phyloP scores from a whole-genome alignment of 2,888 invertebrate genomes.

The Parochlus steinenii region DNA sequence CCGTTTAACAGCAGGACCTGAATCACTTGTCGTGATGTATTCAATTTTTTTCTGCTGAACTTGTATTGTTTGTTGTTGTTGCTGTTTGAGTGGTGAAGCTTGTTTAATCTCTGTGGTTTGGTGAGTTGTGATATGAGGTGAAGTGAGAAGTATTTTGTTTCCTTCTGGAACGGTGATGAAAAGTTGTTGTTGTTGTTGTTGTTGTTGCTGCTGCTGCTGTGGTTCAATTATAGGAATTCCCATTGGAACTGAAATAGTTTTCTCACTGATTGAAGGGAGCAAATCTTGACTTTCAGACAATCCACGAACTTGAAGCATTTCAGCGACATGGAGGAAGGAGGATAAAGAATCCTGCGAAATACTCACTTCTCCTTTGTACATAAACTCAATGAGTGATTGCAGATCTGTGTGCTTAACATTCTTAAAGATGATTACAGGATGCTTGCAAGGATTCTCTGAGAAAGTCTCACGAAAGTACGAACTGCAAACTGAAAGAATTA shows the following conservation, averaged over 20 bases:
- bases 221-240: not conserved
- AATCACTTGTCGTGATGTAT: conserved; percentile 5
- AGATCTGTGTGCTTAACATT: conserved; percentile 64
- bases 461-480: conserved; percentile 57
- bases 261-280: conserved; percentile 1
- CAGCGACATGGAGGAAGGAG: conserved; percentile 62
- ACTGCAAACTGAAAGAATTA: conserved; percentile 71
- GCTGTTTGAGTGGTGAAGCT: conserved; percentile 6
- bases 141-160: conserved; percentile 8
- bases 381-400: conserved; percentile 61
- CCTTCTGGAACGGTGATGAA: conserved; percentile 10
- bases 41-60: conserved; percentile 7
- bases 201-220: not conserved
- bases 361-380: conserved; percentile 71
- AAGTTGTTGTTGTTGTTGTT: conserved; percentile 2
- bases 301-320: conserved; percentile 58
- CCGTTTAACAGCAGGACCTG: conserved; percentile 6
- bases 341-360: conserved; percentile 63
- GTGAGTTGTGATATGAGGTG: conserved; percentile 6
- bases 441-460: conserved; percentile 62
- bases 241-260: conserved; percentile 1
- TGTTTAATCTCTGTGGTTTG: conserved; percentile 4
- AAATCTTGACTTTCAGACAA: conserved; percentile 42
- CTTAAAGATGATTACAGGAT: conserved; percentile 65
- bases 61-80: not conserved